Evolutionary conservation across 2,888 invertebrate genomes (phyloP), one percentile per base, ranked within the genome.

Genomic region (Augiades crinisus): DNA sequence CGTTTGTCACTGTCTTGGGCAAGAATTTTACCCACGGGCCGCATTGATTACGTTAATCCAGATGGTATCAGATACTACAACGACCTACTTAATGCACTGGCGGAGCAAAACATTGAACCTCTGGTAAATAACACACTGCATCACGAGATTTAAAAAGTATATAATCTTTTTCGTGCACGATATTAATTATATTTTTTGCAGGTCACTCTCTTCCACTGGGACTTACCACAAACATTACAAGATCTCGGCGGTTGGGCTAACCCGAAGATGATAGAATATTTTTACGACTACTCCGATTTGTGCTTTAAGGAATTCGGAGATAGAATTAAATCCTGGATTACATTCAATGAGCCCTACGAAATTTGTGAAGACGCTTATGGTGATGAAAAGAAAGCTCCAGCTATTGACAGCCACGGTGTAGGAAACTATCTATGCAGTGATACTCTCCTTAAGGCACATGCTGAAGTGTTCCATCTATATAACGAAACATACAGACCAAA

Each of bases 131-230:
- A n/a, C n/a, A n/a, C n/a, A n/a, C n/a, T n/a, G n/a, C n/a, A n/a
- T n/a, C n/a, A n/a, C n/a, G n/a, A n/a, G n/a, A n/a, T n/a, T n/a
- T n/a, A n/a, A n/a, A n/a, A n/a, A n/a, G n/a, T n/a, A n/a, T n/a
- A n/a, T n/a, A n/a, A n/a, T n/a, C n/a, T n/a, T n/a, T n/a, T n/a
- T n/a, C n/a, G n/a, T n/a, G n/a, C n/a, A n/a, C n/a, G n/a, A n/a
- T n/a, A n/a, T n/a, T 24, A 24, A 24, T 8, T 10, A 8, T 1
- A 30, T 13, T 3, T 14, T 47, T 43, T 10, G 33, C 74, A 90
- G 90, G 91, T 93, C 1, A 93, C 93, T 0, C 67, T 94, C 38
- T 93, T 92, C 79, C 93, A 94, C 63, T 93, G 92, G 92, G 93
- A 94, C 70, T 78, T 93, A 54, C 93, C 93, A 0, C 91, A 92